A percentile compares a stretch with the other conserved stretches of the same genome.
Evolutionary conservation across 2,888 invertebrate species (phyloP).

Genomic region (Herminia tarsipennalis): DNA sequence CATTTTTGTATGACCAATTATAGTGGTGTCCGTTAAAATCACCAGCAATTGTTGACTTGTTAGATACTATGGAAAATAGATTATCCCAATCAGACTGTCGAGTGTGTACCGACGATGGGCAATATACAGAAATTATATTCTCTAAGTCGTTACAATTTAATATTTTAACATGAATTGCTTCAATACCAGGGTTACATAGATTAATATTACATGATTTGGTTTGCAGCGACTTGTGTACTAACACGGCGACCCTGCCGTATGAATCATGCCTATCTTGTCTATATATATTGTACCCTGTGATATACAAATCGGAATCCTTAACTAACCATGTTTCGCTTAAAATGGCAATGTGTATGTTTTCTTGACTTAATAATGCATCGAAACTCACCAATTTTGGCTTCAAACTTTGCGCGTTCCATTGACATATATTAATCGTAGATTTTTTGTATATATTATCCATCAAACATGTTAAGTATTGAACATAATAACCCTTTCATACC

Average conservation of each 20-base stretch:
- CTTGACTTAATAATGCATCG: background rate
- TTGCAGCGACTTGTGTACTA: background rate
- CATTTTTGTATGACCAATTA: background rate
- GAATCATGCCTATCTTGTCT: background rate
- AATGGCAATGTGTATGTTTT: background rate
- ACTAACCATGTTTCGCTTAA: background rate
- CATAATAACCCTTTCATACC: too few species aligned
- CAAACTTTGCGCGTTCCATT: background rate
- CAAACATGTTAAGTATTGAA: too few species aligned
- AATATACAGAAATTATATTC: background rate
- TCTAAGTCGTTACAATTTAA: background rate
- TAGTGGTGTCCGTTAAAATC: too few species aligned
- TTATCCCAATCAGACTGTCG: background rate
- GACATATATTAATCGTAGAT: too few species aligned
- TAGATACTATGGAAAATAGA: background rate
- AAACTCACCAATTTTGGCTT: background rate
- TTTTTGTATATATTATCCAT: too few species aligned
- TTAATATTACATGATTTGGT: too few species aligned
- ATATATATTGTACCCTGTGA: background rate
- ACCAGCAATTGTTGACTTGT: background rate
- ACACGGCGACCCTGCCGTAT: background rate
- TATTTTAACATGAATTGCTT: background rate
- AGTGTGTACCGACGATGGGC: background rate
- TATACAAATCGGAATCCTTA: background rate
- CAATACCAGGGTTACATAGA: background rate